A percentile compares a stretch with the other conserved stretches of the same genome.
These are phyloP conservation scores for Tragelaphus eurycerus DNA, from an alignment of 2,797 vertebrate species.

Conservation along the genomic window DNA sequence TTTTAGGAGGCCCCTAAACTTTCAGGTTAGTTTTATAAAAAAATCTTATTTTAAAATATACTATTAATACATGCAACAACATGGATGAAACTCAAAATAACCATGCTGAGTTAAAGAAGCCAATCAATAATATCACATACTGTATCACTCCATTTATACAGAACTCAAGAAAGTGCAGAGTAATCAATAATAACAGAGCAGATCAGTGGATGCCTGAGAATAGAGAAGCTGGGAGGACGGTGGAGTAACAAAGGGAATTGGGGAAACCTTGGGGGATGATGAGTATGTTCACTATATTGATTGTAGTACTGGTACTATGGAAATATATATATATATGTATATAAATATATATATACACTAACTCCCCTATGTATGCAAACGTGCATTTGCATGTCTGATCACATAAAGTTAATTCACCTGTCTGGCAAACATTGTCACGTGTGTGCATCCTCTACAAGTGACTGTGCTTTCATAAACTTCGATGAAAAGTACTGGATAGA, in stretches of 20 bases:
- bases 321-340: background rate
- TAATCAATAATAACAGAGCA: background rate
- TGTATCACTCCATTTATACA: background rate
- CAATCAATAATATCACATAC: background rate
- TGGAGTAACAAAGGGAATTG: accelerated
- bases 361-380: no score
- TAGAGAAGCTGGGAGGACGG: background rate
- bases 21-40: background rate
- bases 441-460: no score
- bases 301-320: background rate
- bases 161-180: background rate
- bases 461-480: no score
- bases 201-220: background rate
- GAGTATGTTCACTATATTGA: background rate
- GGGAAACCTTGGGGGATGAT: background rate
- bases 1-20: background rate
- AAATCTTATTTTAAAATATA: background rate
- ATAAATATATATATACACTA: no score
- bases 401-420: no score
- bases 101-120: background rate
- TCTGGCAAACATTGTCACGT: no score
- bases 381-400: no score
- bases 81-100: background rate
- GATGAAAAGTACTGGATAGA: no score
- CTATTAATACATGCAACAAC: background rate